Base-by-base conservation (phyloP, 2,113 vertebrate species). In the Oxygymnocypris stewartii region DNA sequence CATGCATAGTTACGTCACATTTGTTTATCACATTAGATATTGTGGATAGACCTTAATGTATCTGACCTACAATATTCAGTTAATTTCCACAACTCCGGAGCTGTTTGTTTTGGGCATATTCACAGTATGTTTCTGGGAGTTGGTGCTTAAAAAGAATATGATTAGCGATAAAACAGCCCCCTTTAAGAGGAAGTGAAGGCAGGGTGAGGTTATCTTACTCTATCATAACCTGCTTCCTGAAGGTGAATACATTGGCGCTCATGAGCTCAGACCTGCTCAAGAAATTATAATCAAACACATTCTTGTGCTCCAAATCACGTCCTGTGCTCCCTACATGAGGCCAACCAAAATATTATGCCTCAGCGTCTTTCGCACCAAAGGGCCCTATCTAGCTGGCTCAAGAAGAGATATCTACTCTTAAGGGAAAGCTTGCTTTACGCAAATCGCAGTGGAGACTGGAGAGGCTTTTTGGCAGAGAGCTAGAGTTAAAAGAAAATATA, bases 281-380 rank as follows among this genome's bases (percentile, higher is more conserved):
- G 49, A 89, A 83, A 67, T 77, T 77, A 71, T 87, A 89, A 89
- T 89, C 86, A 88, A 89, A 90, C 44, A 61, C 85, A 89, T 89
- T 90, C 88, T 85, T 44, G 61, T 7, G 18, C 77, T 85, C 77
- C 74, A 84, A 81, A 79, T 44, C 84, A 49, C 78, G 75, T 84
- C 85, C 35, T 83, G 82, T 74, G 37, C 35, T 79, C 71, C n/a
- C 71, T 8, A 42, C 51, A 63, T 20, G 54, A 54, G 84, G 84
- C 89, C 90, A 90, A 82, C 59, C 85, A 81, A 88, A 90, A 90
- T 88, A 80, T 86, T 89, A 84, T 87, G 75, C 59, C 18, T 74
- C 20, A 31, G 61, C 73, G 88, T 84, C 81, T 88, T 89, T 84
- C 80, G 35, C 51, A 82, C 77, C 65, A 88, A 79, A 84, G 49